Evolutionary conservation across 2,113 vertebrate species (phyloP), one percentile per base, ranked within the genome.

Genomic region (Sinocyclocheilus anophthalmus): DNA sequence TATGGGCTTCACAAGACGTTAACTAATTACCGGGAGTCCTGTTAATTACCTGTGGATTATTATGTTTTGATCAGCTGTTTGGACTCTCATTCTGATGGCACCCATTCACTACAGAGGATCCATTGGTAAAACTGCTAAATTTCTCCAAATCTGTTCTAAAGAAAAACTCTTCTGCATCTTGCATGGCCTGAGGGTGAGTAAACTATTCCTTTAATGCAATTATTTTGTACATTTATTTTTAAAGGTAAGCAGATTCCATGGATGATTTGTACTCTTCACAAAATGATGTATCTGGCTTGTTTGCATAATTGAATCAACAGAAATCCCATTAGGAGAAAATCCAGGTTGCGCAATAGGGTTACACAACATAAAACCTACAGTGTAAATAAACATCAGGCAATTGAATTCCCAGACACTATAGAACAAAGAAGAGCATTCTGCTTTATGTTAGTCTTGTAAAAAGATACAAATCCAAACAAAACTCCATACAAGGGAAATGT

Each of bases 331-430:
- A 39, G 76, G 76, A 79, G 20, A 59, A 37, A 59, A 79, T 37
- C 18, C 53, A 79, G 53, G 18, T 79, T 79, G 57, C 5, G 42
- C 24, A 80, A 80, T 45, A 81, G 22, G 22, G 78, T 81, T 67
- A 67, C 57, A 63, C 78, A 80, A 63, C 33, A 80, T 63, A 61
- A 61, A 65, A 26, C 59, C 78, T 45, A 65, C 78, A 16, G 78
- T 65, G 78, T 65, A 45, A 81, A 59, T 65, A 81, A 65, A 48
- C 78, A 45, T 81, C 37, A 48, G 59, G 16, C n/a, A 65, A 81
- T 39, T 81, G 39, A 81, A 48, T 81, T 65, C 39, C 78, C 78
- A 81, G 78, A 81, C 59, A 81, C 1, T 22, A 42, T 16, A 24
- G 57, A 80, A 80, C 55, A 42, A 16, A 24, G 57, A 80, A 80